phyloP scores from a whole-genome alignment of 1,140 invertebrate species.

The Cyclargus thomasi region DNA sequence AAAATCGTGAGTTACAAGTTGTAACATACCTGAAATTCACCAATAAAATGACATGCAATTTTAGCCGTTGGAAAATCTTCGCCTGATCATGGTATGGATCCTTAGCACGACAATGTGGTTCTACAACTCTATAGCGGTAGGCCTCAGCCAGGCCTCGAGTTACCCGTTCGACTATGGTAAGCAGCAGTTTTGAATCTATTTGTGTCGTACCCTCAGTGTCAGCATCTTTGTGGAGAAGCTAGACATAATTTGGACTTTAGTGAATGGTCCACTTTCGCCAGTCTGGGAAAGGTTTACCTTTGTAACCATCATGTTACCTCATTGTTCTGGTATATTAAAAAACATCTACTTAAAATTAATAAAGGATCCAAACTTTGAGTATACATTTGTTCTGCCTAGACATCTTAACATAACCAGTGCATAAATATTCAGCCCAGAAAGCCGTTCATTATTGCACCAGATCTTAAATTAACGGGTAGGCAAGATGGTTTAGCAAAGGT shows the following conservation, averaged over 20 bases:
- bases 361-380: no score
- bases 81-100: slow-evolving; percentile 53
- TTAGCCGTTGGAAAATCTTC: slow-evolving; percentile 63
- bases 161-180: slow-evolving; percentile 63
- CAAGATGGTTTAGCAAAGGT: no score
- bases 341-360: no score
- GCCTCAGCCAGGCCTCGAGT: slow-evolving; percentile 55
- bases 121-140: slow-evolving; percentile 52
- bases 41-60: slow-evolving; percentile 12
- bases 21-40: background rate
- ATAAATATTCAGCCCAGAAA: no score
- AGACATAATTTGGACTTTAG: background rate
- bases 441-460: no score
- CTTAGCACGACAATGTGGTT: slow-evolving; percentile 56
- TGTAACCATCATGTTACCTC: no score
- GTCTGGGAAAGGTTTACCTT: no score
- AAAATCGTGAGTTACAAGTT: no score
- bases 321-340: no score
- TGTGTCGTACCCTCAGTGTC: slow-evolving; percentile 3
- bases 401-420: no score
- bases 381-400: no score
- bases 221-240: background rate
- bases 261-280: background rate
- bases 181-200: slow-evolving; percentile 20
- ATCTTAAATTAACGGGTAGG: no score